These are phyloP conservation scores for Diabrotica virgifera DNA, from an alignment of 1,140 invertebrate species.

Conservation along the genomic window DNA sequence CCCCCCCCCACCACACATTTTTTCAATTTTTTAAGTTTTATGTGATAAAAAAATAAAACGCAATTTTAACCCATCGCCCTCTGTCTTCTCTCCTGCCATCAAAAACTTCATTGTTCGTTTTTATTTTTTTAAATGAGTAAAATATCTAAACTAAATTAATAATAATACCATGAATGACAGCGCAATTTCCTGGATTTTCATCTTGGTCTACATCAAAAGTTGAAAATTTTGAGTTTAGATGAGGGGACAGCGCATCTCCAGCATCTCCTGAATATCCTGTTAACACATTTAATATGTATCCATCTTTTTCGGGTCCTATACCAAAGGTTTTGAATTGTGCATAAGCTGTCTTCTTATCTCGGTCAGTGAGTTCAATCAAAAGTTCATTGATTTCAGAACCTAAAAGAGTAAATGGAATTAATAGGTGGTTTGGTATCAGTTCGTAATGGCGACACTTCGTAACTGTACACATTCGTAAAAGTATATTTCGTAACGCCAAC, in stretches of 20 bases:
- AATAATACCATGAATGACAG: background rate
- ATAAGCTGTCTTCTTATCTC: constrained; percentile 51
- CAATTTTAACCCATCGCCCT: no score
- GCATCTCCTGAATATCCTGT: constrained; percentile 60
- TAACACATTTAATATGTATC: constrained; percentile 60
- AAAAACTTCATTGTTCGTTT: no score
- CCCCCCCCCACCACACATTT: no score
- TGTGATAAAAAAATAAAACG: no score
- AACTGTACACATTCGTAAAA: background rate
- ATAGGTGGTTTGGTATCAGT: background rate
- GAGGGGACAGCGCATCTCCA: constrained; percentile 68
- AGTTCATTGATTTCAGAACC: constrained; percentile 25
- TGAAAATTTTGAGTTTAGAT: constrained; percentile 68
- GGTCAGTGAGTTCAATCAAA: constrained; percentile 66
- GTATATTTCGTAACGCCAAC: background rate
- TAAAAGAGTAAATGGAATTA: background rate
- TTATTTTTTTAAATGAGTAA: no score
- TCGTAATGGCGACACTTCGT: background rate
- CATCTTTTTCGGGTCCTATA: constrained; percentile 60
- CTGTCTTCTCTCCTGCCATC: no score
- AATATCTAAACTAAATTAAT: background rate
- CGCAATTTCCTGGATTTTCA: constrained; percentile 48
- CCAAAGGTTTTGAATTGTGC: constrained; percentile 64
- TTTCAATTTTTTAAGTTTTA: no score
- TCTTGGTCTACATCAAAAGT: constrained; percentile 46